Evolutionary conservation across 1,140 invertebrate species (phyloP), one percentile per base, ranked within the genome.

Genomic region (Parasteatoda tepidariorum): DNA sequence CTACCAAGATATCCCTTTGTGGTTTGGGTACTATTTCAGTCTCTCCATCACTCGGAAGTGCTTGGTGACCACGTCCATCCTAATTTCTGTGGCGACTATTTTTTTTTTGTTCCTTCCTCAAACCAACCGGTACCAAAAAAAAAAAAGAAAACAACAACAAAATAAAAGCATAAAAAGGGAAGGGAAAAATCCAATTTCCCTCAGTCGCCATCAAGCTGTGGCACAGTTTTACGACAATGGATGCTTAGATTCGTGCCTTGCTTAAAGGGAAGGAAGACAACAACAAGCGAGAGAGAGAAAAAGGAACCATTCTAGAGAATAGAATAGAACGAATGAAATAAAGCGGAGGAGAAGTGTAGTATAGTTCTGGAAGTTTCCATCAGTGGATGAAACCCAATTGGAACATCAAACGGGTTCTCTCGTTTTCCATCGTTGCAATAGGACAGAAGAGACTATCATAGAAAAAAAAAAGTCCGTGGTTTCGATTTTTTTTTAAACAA

Each of bases 361-460:
- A 18, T 18, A 48, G 22, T 73, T 68, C 66, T 41, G 28, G 68
- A 55, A 30, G 55, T 33, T 74, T 59, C 71, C 71, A 74, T 74
- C 71, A 74, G 71, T 74, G 71, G 71, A 74, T 74, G 71, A 34
- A 74, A 74, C 55, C 55, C 71, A 74, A 74, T 74, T 74, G 71
- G 68, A 74, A 59, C 55, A 74, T 59, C 71, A 74, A 74, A 74
- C 71, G 71, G 54, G 71, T 74, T 61, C 71, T 24, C 71, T 61
- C 30, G 24, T 48, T 30, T 31, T 55, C 68, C 41, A 71, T 54
- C 54, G 33, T 71, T 41, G 66, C 30, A 31, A 64, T 64, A 33
- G 33, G 34, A 31, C 6, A 34, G 66, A 48, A 34, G n/a, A n/a
- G n/a, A n/a, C n/a, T n/a, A n/a, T n/a, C n/a, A n/a, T n/a, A n/a